Evolutionary conservation across 2,888 invertebrate species (phyloP).

Genomic region (Electrophaes corylata): DNA sequence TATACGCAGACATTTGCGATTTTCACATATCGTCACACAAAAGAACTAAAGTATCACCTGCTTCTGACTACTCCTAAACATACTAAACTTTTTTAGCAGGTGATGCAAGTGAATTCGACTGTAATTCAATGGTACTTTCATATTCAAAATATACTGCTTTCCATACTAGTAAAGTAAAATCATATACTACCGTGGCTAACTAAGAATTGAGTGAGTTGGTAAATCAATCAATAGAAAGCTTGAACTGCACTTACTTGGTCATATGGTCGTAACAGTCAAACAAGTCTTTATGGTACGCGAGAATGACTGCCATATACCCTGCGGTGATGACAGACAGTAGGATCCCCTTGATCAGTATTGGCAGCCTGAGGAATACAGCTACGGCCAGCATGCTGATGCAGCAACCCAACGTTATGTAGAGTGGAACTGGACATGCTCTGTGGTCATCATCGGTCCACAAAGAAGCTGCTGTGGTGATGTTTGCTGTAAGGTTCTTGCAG

Average conservation of each 20-base stretch:
- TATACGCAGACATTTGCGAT: too few relatives aligned
- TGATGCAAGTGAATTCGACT: too few relatives aligned
- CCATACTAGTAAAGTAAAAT: too few relatives aligned
- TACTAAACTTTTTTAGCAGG: too few relatives aligned
- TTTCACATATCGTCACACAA: too few relatives aligned
- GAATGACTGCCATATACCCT: conserved; percentile 91
- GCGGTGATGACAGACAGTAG: conserved; percentile 91
- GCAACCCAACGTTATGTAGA: conserved; percentile 94
- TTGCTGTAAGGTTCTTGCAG: conserved; percentile 72
- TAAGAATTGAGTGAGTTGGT: too few relatives aligned
- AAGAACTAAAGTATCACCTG: too few relatives aligned
- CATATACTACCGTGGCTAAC: too few relatives aligned
- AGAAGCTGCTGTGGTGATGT: conserved; percentile 72
- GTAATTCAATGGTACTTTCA: too few relatives aligned
- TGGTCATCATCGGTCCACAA: conserved; percentile 85
- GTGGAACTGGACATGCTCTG: conserved; percentile 92
- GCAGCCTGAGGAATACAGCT: conserved; percentile 92
- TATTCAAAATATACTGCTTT: too few relatives aligned
- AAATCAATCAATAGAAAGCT: too few relatives aligned
- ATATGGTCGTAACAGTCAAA: conserved; percentile 93
- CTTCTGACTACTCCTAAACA: too few relatives aligned
- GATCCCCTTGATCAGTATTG: conserved; percentile 92
- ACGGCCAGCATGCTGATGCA: conserved; percentile 93
- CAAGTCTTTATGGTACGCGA: conserved; percentile 90
- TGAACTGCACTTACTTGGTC: conserved; percentile 85